Evolutionary conservation across 2,797 vertebrate genomes (phyloP).

Genomic region (Dryobates pubescens): DNA sequence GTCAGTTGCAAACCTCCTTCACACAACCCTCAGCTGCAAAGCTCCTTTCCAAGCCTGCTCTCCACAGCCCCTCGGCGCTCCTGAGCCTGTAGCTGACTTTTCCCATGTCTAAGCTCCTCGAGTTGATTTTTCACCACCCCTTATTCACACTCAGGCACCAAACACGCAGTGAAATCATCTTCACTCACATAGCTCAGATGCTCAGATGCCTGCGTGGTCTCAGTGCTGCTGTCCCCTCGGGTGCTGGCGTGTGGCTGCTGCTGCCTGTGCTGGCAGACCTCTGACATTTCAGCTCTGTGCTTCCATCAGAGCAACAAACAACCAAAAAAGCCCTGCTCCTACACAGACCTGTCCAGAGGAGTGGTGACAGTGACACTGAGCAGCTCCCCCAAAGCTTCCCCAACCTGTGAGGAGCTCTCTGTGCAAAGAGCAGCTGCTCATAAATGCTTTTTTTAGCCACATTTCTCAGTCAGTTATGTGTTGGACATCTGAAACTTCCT

Average conservation of each 20-base stretch:
- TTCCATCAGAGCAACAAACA: background rate
- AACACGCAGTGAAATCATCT: background rate
- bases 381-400: background rate
- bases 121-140: fast-evolving
- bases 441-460: background rate
- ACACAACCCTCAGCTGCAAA: background rate
- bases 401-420: fast-evolving
- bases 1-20: too few species aligned
- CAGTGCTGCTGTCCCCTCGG: background rate
- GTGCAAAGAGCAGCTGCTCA: background rate
- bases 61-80: background rate
- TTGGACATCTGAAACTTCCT: conserved; percentile 37
- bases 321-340: background rate
- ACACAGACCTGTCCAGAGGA: background rate
- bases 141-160: fast-evolving
- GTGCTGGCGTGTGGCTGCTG: background rate
- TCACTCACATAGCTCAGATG: conserved; percentile 9
- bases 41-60: background rate
- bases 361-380: background rate
- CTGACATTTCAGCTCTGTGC: background rate
- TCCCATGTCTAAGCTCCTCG: background rate
- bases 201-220: background rate
- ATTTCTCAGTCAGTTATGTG: background rate
- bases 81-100: background rate
- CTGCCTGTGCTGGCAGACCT: background rate